Evolutionary conservation across 2,888 invertebrate genomes (phyloP), one percentile per base, ranked within the genome.

Genomic region (Mythimna pallens): DNA sequence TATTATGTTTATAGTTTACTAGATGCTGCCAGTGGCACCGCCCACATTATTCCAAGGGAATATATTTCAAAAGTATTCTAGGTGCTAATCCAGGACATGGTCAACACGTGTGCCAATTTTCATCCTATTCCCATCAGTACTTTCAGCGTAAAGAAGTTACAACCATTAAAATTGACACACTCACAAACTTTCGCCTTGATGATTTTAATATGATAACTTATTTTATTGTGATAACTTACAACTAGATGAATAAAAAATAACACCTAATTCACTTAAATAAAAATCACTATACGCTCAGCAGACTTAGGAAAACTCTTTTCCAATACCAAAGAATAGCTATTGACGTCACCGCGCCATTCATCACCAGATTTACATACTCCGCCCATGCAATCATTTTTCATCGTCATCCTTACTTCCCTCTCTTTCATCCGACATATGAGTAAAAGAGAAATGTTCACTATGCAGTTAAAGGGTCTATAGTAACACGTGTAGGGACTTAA

Each of bases 341-440:
- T 70, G 73, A 81, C 62, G 65, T 81, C 65, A 70, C 20, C 9
- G 17, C n/a, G 10, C 52, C 62, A 72, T 80, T 76, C 57, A 72
- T 62, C 69, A 65, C 52, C 47, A 58, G 52, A 70, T 70, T 65
- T 66, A 69, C 70, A 73, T 81, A 70, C 70, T 63, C n/a, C 58
- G 50, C 52, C 4, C 55, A 52, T 54, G 50, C 73, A 63, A 68
- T 73, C 52, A 73, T 73, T 73, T 73, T 57, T 81, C 78, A 78
- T 70, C 65, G 65, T 59, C 43, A 70, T 66, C 0, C 25, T 58
- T 55, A 58, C 22, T n/a, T 20, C 52, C 5, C 3, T 65, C 59
- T 12, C 25, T 17, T 30, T 71, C 52, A 57, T 50, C 5, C 5
- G 2, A 2, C 25, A n/a, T 47, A 57, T 1, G 17, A 34, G 12